Base-by-base conservation (phyloP, 2,888 invertebrate species). In the Opisthograptis luteolata region DNA sequence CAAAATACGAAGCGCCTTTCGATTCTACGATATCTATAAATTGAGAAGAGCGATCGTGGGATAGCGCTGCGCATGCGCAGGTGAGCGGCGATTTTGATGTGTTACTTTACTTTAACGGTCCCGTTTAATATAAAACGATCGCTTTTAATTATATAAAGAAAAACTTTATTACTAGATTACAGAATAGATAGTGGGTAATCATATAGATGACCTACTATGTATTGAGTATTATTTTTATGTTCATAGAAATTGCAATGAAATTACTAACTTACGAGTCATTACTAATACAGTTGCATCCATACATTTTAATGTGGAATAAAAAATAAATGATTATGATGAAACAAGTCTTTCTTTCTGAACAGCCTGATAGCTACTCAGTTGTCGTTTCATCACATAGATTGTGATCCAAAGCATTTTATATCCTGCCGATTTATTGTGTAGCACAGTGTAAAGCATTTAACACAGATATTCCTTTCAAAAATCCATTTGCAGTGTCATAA, bases 1-100 rank as follows among this genome's bases (percentile, higher is more conserved):
- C 86, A 87, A 87, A 89, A 79, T 83, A 79, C 84, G 77, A 83
- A 79, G 81, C 79, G 77, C 86, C 86, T 86, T 86, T 88, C 87
- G 76, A 81, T 84, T 84, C 75, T 76, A 70, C 73, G 81, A 86
- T 84, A 85, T 85, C 81, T 84, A 85, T 85, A 84, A 81, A 83
- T 83, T 74, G 79, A 82, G 76, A 79, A 73, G 78, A 81, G 72
- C 74, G 77, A 82, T 87, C 87, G 88, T 87, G 86, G 80, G 87
- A 88, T 82, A 81, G 76, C 73, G 71, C 9, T n/a, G 37, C 52
- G 37, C 34, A 57, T 40, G 35, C 43, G 34, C 79, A 76, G 79
- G 84, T 83, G 87, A 86, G 79, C 79, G 84, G 83, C 66, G 67
- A 77, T 73, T 81, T 79, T 81, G 81, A 83, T 78, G 73, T 77